These are phyloP conservation scores for Ardeotis arabs DNA, from an alignment of 2,113 vertebrate species.

Conservation along the genomic window DNA sequence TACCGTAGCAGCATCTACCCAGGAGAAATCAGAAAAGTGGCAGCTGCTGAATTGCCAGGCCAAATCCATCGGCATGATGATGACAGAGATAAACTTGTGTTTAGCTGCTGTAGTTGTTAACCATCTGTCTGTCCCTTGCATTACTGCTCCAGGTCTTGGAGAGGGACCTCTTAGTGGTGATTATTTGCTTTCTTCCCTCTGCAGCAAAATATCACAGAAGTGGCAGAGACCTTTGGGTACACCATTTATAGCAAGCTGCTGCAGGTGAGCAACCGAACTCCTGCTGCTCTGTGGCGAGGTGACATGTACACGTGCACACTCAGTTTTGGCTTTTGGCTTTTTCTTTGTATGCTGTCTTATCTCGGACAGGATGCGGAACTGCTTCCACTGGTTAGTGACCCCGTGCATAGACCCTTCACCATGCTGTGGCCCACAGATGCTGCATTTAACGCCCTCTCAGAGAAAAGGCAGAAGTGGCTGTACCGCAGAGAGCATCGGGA, in stretches of 20 bases:
- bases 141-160: background rate
- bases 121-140: background rate
- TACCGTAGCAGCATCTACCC: background rate
- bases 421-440: conserved; percentile 92
- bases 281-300: background rate
- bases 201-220: conserved; percentile 82
- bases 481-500: conserved; percentile 84
- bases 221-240: conserved; percentile 85
- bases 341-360: background rate
- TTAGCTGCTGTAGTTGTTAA: background rate
- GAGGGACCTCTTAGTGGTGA: background rate
- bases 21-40: background rate
- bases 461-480: conserved; percentile 83
- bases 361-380: conserved; percentile 79
- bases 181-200: background rate
- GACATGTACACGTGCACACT: accelerated
- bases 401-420: conserved; percentile 84
- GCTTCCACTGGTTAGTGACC: conserved; percentile 76
- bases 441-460: conserved; percentile 78
- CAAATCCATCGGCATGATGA: background rate
- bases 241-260: conserved; percentile 84
- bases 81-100: background rate
- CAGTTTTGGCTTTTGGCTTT: background rate
- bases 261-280: conserved; percentile 73
- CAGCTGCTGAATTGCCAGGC: background rate